Percentiles rank a stretch among this genome's conserved stretches.
Conservation (phyloP, 2,888 invertebrate genomes). For the Sinhomidia bicolor region DNA sequence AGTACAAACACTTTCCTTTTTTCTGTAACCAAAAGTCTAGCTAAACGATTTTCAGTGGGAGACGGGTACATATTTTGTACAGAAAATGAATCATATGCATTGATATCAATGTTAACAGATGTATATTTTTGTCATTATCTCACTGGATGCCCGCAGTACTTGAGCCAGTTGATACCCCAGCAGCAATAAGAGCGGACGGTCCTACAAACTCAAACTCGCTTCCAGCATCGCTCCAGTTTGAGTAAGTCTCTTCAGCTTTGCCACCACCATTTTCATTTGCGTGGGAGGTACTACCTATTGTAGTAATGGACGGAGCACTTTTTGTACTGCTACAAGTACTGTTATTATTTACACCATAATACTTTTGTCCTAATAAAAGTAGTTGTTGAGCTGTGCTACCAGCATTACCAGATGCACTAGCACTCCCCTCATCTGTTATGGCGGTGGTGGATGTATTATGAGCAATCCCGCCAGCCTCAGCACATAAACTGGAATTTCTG, state of each 20-base stretch:
- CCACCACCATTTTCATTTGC: background rate
- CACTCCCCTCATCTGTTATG: background rate
- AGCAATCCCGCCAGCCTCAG: constrained; percentile 54
- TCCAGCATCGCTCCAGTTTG: constrained; percentile 80
- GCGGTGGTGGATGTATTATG: constrained; percentile 9
- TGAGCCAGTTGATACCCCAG: constrained; percentile 54
- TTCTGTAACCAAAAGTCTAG: background rate
- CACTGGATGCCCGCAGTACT: too few relatives aligned
- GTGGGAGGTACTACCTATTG: constrained; percentile 1
- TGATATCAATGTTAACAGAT: too few relatives aligned
- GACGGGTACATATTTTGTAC: background rate
- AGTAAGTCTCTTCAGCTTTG: constrained; percentile 52
- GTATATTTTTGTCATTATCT: too few relatives aligned
- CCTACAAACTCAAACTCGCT: constrained; percentile 80
- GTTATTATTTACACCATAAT: constrained; percentile 36
- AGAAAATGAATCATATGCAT: background rate
- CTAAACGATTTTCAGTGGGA: too few relatives aligned
- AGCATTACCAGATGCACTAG: background rate
- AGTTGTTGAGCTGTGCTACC: constrained; percentile 4
- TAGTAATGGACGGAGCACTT: constrained; percentile 49
- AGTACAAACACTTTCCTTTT: constrained; percentile 26
- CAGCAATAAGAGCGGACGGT: constrained; percentile 54
- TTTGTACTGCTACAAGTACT: constrained; percentile 56
- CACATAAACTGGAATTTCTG: constrained; percentile 64
- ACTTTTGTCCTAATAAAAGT: constrained; percentile 58